Conservation (phyloP, 2,888 invertebrate genomes). For the Tholera decimalis region DNA sequence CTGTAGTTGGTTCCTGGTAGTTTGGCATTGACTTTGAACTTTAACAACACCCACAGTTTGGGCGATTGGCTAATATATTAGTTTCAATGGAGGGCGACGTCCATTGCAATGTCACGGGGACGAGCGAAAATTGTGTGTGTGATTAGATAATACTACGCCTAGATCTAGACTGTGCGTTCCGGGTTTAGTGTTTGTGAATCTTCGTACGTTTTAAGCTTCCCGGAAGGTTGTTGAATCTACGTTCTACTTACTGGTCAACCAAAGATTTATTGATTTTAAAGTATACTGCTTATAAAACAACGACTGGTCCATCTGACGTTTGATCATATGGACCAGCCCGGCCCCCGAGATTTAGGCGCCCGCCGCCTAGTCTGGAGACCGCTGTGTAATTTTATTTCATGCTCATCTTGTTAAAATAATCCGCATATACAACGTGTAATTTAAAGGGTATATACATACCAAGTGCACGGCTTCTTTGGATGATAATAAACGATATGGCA, state of each 20-base stretch:
- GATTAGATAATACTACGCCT: conserved; percentile 46
- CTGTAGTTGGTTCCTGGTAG: conserved; percentile 51
- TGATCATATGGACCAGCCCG: too few species aligned
- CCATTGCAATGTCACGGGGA: conserved; percentile 65
- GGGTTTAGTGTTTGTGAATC: conserved; percentile 24
- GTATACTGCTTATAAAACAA: not conserved
- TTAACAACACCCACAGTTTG: conserved; percentile 57
- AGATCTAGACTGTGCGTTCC: conserved; percentile 43
- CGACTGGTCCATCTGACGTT: too few species aligned
- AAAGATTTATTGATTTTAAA: not conserved
- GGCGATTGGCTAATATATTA: conserved; percentile 68
- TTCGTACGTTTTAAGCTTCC: conserved; percentile 26
- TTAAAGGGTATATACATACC: too few species aligned
- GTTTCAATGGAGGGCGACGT: conserved; percentile 57
- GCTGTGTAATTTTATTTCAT: too few species aligned
- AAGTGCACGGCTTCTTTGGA: too few species aligned
- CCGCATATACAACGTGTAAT: too few species aligned
- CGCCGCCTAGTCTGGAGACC: too few species aligned
- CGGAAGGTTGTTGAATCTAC: conserved; percentile 11
- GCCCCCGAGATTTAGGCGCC: too few species aligned
- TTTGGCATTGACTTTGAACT: conserved; percentile 75
- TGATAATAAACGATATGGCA: too few species aligned
- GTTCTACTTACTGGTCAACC: not conserved
- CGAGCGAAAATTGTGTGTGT: conserved; percentile 29
- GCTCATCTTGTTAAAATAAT: too few species aligned